Conservation (phyloP, 2,888 invertebrate genomes). For the Bombylius major region DNA sequence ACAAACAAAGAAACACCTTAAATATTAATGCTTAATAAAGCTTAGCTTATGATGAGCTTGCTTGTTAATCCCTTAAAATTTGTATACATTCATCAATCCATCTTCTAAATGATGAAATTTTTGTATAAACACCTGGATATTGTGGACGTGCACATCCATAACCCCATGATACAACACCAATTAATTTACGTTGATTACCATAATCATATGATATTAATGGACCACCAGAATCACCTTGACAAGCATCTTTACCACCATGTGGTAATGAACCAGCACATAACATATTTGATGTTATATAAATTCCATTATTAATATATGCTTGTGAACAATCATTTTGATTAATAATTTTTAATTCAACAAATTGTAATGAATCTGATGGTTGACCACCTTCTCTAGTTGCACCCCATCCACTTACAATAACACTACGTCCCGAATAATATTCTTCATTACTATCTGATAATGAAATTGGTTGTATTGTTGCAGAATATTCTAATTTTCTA, state of each 20-base stretch:
- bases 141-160: not conserved
- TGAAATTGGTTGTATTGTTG: constrained; percentile 30
- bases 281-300: constrained; percentile 9
- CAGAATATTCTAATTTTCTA: constrained; percentile 31
- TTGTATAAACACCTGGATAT: not conserved
- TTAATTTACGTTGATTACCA: not conserved
- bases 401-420: constrained; percentile 13
- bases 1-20: too few species aligned
- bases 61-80: not conserved
- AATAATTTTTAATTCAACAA: constrained; percentile 37
- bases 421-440: not conserved
- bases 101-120: not conserved
- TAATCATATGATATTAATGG: not conserved
- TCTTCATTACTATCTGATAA: constrained; percentile 10
- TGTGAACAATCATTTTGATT: constrained; percentile 29
- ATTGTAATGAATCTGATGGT: constrained; percentile 27
- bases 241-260: constrained; percentile 9
- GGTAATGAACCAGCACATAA: constrained; percentile 10
- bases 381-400: constrained; percentile 18
- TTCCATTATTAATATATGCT: constrained; percentile 6
- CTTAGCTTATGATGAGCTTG: too few species aligned
- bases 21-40: too few species aligned
- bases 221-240: constrained; percentile 16
- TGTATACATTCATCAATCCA: not conserved
- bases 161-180: constrained; percentile 2